Base-by-base conservation (phyloP, 2,888 invertebrate species). In the Andrena haemorrhoa region DNA sequence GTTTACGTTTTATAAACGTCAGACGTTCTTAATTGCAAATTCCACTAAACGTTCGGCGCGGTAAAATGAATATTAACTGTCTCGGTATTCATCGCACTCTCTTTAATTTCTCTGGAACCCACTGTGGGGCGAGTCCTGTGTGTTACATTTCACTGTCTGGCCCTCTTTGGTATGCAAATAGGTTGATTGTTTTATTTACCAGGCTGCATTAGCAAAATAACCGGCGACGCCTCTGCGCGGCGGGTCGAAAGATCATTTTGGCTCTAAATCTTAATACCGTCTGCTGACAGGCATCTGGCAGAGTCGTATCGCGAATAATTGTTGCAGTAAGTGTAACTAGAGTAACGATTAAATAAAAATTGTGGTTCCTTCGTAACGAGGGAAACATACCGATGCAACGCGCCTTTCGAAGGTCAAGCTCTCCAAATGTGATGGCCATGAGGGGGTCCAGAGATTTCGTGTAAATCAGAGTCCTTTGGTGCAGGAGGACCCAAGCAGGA, bases 401-500 rank as follows among this genome's bases (percentile, higher is more conserved):
- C 0, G 97, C 97, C 95, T 97, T 98, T 69, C 97, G 94, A 74
- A 98, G 94, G 94, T 98, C 98, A 87, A 97, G 95, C 68, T 95
- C 95, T 93, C 96, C 95, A 10, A 96, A 94, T 23, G 95, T 94
- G 56, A 65, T 49, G 0, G 83, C 77, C 47, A 56, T 71, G 94
- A 94, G 51, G 95, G 95, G 93, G 65, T 95, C 95, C 8, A 95
- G 94, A 35, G 91, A 88, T 78, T 92, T 91, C 71, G 95, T 95
- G 91, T 96, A 97, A 75, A 95, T 94, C 63, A 97, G 93, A 47
- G 95, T 95, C 20, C 97, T 95, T 68, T 97, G 95, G 75, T 96
- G 95, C 47, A 98, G 94, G 90, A 98, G 95, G 71, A 98, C 90
- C 98, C 98, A 98, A 0, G 97, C 96, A n/a, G 97, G 96, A 49